Percentiles rank a stretch among this genome's conserved stretches.
These are phyloP conservation scores for Sturnus vulgaris DNA, from an alignment of 2,113 vertebrate genomes.

Conservation along the genomic window DNA sequence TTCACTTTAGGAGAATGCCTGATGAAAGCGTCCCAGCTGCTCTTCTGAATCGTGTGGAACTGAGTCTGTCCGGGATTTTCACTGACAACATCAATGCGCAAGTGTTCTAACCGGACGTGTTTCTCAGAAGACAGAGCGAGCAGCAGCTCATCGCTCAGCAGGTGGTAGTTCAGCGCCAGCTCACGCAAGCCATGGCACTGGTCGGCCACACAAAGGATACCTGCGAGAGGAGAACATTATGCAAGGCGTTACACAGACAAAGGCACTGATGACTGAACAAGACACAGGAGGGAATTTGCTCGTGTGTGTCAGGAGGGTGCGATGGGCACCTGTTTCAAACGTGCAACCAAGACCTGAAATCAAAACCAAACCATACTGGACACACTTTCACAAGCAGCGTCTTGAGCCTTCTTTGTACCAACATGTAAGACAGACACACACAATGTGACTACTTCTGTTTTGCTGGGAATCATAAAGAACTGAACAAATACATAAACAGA, in stretches of 20 bases:
- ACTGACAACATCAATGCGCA: constrained; percentile 96
- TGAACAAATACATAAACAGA: background rate
- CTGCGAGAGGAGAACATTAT: constrained; percentile 37
- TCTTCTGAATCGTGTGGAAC: constrained; percentile 93
- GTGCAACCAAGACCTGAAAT: background rate
- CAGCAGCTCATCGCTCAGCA: constrained; percentile 91
- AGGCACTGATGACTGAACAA: background rate
- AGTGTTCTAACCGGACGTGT: constrained; percentile 91
- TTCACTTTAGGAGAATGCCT: constrained; percentile 95
- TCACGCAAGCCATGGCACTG: constrained; percentile 95
- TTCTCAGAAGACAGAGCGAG: constrained; percentile 94
- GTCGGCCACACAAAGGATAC: constrained; percentile 87
- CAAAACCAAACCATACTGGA: background rate
- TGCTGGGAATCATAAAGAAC: background rate
- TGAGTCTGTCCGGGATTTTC: constrained; percentile 92
- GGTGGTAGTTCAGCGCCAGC: constrained; percentile 91
- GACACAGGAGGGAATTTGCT: background rate
- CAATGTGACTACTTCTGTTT: fast-evolving
- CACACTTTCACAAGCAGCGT: background rate
- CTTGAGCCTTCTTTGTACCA: background rate
- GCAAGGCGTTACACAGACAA: background rate
- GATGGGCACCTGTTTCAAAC: background rate
- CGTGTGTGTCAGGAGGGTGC: background rate
- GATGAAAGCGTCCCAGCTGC: constrained; percentile 98
- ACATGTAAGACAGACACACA: fast-evolving